Evolutionary conservation across 2,797 vertebrate species (phyloP).

Genomic region (Xerus rutilus): DNA sequence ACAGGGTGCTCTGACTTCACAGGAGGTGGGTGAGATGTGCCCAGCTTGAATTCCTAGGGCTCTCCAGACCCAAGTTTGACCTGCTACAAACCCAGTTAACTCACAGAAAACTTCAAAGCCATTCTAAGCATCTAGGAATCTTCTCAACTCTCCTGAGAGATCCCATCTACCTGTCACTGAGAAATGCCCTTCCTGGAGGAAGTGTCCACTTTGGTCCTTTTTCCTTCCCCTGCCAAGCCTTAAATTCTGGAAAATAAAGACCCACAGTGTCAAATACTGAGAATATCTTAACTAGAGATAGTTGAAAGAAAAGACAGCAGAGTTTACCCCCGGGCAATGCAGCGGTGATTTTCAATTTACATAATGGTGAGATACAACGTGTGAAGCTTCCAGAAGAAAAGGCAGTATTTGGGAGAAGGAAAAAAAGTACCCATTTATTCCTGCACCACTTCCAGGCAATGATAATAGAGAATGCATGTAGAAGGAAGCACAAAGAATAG

Average conservation of each 20-base stretch:
- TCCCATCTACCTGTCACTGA: neutral
- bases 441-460: slow-evolving; percentile 70
- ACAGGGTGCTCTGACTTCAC: neutral
- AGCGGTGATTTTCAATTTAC: slow-evolving; percentile 80
- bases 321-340: slow-evolving; percentile 82
- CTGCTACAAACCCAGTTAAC: neutral
- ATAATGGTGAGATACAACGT: slow-evolving; percentile 80
- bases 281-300: slow-evolving; percentile 78
- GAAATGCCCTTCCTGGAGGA: slow-evolving; percentile 46
- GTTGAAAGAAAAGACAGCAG: slow-evolving; percentile 79
- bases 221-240: slow-evolving; percentile 29
- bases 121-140: neutral
- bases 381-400: slow-evolving; percentile 77
- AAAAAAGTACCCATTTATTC: slow-evolving; percentile 81
- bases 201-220: slow-evolving; percentile 12
- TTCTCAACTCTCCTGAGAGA: neutral
- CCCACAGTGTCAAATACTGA: slow-evolving; percentile 80
- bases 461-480: neutral
- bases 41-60: neutral
- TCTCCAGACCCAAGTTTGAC: neutral
- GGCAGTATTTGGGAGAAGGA: neutral
- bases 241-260: slow-evolving; percentile 81
- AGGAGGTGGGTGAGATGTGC: neutral
- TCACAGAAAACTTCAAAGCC: neutral
- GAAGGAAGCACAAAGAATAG: slow-evolving; percentile 74